A percentile compares a stretch with the other conserved stretches of the same genome.
phyloP scores from a whole-genome alignment of 2,888 invertebrate species.

The Girardia tigrina region DNA sequence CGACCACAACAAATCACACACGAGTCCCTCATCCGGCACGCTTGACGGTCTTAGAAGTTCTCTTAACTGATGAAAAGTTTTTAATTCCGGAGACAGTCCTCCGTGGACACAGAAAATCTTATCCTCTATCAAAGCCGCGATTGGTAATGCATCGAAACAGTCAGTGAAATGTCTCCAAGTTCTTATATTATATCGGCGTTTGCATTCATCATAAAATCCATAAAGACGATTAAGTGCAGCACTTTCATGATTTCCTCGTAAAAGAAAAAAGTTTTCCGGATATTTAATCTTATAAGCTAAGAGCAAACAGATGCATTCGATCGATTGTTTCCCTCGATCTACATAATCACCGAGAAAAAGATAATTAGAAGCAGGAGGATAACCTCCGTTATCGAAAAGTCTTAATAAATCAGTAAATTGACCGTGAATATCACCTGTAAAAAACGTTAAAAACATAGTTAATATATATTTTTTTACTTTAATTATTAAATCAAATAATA shows the following conservation, averaged over 20 bases:
- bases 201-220: slow-evolving; percentile 55
- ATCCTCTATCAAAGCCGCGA: slow-evolving; percentile 51
- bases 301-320: slow-evolving; percentile 51
- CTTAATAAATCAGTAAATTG: slow-evolving; percentile 50
- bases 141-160: slow-evolving; percentile 51
- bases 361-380: slow-evolving; percentile 54
- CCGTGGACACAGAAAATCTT: slow-evolving; percentile 52
- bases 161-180: slow-evolving; percentile 54
- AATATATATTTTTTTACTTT: no score
- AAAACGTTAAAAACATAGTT: no score
- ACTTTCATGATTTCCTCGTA: slow-evolving; percentile 54
- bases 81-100: slow-evolving; percentile 57
- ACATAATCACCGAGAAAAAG: slow-evolving; percentile 55
- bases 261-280: slow-evolving; percentile 53
- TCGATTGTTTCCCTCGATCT: slow-evolving; percentile 50
- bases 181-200: slow-evolving; percentile 52
- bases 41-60: slow-evolving; percentile 96
- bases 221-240: slow-evolving; percentile 55
- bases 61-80: slow-evolving; percentile 88
- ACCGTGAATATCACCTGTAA: slow-evolving; percentile 51
- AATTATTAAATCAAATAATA: no score
- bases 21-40: slow-evolving; percentile 83
- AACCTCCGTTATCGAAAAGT: slow-evolving; percentile 52
- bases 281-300: slow-evolving; percentile 52
- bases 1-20: slow-evolving; percentile 89